Evolutionary conservation across 2,888 invertebrate genomes (phyloP), one percentile per base, ranked within the genome.

Genomic region (Oscheius sp.): DNA sequence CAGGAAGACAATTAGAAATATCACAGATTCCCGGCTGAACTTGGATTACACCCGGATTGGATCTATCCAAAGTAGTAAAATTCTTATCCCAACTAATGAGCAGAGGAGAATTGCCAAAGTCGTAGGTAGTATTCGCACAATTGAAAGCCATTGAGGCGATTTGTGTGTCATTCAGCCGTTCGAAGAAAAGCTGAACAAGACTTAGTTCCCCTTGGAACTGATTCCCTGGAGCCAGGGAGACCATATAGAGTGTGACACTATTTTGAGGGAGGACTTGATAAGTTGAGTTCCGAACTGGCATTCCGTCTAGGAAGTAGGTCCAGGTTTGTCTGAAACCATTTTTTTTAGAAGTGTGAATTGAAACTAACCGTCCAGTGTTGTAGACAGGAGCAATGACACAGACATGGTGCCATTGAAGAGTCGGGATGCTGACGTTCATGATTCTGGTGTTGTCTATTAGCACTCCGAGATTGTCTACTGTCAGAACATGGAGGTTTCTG

Each of bases 1-100:
- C 74, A 21, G 74, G 74, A 13, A 74, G 58, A 48, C 74, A 74
- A 32, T 66, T 48, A 1, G 66, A 66, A 4, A 57, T 32, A 13
- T 66, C 59, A 50, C 74, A 74, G n/a, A 74, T 74, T 9, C 74
- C 74, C 35, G 68, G 68, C 33, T 60, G 53, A 11, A 74, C n/a
- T 4, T 50, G 50, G 7, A 48, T 48, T 7, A 74, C 68, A 33
- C 66, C 74, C 2, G 58, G 57, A 50, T 74, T 74, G 1, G 7
- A 10, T 37, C 66, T 21, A 9, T 58, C 58, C 32, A 74, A 9
- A 1, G 48, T 37, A 11, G 74, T 74, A 58, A 74, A 74, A 58
- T 74, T 35, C 13, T 3, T 42, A 42, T 48, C 21, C 74, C 74
- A 74, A 10, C 35, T 55, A 1, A 70, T 70, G n/a, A 74, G 29